A percentile compares a stretch with the other conserved stretches of the same genome.
phyloP scores from a whole-genome alignment of 2,113 vertebrate genomes.

The Psittacara wagleri region DNA sequence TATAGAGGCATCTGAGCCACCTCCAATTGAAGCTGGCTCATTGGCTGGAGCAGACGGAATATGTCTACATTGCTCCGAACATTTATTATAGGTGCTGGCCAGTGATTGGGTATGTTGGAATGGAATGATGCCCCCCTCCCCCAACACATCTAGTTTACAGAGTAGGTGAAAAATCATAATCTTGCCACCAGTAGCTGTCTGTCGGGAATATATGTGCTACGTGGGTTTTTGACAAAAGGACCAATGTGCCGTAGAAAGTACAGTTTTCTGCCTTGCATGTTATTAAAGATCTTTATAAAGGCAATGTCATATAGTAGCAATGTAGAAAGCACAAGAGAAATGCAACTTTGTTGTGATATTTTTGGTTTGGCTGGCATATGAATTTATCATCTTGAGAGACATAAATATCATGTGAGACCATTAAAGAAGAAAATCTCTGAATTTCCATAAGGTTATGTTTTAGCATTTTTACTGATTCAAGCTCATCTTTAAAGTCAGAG shows the following conservation, averaged over 20 bases:
- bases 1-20: too few relatives aligned
- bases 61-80: too few relatives aligned
- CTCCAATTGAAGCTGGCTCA: too few relatives aligned
- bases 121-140: too few relatives aligned
- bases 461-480: neutral
- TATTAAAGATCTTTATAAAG: neutral
- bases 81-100: too few relatives aligned
- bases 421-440: neutral
- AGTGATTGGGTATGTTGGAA: too few relatives aligned
- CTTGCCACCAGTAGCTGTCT: neutral
- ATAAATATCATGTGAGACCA: neutral
- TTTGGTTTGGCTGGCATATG: neutral
- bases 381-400: neutral
- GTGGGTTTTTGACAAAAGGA: neutral
- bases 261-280: neutral
- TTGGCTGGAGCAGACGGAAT: too few relatives aligned
- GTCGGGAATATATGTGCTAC: fast-evolving
- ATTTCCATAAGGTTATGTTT: neutral
- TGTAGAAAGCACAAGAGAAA: neutral
- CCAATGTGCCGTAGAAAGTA: neutral
- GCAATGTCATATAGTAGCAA: neutral
- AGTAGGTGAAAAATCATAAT: neutral
- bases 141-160: too few relatives aligned
- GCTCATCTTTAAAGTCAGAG: neutral
- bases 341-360: neutral